Conservation (phyloP, 2,888 invertebrate genomes). For the Spicauda simplicius region DNA sequence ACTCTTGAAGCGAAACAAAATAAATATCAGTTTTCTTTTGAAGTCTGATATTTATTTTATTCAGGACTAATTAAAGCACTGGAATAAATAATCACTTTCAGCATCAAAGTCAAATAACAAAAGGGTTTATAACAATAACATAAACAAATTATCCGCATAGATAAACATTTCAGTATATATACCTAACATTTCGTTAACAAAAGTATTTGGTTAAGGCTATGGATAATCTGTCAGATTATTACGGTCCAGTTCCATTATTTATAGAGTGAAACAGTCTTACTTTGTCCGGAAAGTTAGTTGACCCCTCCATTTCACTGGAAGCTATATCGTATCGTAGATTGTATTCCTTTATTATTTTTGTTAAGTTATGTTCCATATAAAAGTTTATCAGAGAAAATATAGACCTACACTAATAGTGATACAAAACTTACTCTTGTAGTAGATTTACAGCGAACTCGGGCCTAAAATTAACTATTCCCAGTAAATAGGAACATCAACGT, state of each 20-base stretch:
- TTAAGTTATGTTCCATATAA: not conserved
- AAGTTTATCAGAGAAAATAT: not conserved
- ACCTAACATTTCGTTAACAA: not conserved
- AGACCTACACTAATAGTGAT: not conserved
- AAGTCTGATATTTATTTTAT: too few relatives aligned
- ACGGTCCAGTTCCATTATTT: constrained; percentile 15
- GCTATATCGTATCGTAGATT: not conserved
- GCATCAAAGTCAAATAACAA: too few relatives aligned
- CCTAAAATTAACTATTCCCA: not conserved
- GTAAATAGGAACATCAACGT: not conserved
- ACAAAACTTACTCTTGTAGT: not conserved
- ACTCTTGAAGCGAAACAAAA: too few relatives aligned
- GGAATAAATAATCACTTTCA: too few relatives aligned
- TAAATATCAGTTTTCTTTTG: too few relatives aligned
- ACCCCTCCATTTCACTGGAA: not conserved
- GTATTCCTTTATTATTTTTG: not conserved
- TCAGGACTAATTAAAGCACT: too few relatives aligned
- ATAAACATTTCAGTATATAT: not conserved
- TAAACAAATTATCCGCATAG: not conserved
- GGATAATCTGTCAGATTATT: constrained; percentile 25
- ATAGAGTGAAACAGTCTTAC: constrained; percentile 12
- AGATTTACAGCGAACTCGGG: not conserved
- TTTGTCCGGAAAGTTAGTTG: constrained; percentile 5
- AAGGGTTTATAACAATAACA: too few relatives aligned
- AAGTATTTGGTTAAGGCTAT: constrained; percentile 4